phyloP scores from a whole-genome alignment of 1,140 invertebrate species.

The Drosophila nebulosa region DNA sequence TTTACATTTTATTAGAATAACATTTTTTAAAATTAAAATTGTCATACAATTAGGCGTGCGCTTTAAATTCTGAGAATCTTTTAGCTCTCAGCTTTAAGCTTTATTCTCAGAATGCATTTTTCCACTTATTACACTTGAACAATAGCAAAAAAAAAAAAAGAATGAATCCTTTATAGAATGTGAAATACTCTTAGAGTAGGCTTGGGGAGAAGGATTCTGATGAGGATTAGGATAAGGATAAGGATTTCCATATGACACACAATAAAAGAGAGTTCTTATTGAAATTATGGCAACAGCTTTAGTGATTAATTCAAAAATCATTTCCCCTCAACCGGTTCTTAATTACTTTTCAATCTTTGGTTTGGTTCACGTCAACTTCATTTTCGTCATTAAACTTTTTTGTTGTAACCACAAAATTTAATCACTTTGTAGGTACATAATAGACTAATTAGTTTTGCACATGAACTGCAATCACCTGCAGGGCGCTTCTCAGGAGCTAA shows the following conservation, averaged over 20 bases:
- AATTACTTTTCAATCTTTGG: not conserved
- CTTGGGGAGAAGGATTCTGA: no score
- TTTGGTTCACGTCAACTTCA: not conserved
- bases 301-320: no score
- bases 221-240: no score
- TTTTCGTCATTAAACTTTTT: not conserved
- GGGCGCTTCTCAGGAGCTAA: no score
- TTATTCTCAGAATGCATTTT: not conserved
- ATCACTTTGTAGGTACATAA: not conserved
- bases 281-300: no score
- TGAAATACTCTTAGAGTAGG: no score
- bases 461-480: not conserved
- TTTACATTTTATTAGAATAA: conserved; percentile 1
- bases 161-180: no score
- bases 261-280: no score
- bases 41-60: conserved; percentile 9
- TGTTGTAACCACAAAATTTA: not conserved
- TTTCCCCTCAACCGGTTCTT: no score
- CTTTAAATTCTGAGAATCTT: conserved; percentile 19
- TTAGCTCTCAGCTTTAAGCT: not conserved
- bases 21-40: conserved; percentile 16
- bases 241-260: no score
- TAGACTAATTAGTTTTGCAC: not conserved
- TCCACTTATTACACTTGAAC: not conserved
- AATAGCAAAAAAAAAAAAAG: no score